Base-by-base conservation (phyloP, 92 coral and sea anemone genomes). In the Epizoanthus scotinus region DNA sequence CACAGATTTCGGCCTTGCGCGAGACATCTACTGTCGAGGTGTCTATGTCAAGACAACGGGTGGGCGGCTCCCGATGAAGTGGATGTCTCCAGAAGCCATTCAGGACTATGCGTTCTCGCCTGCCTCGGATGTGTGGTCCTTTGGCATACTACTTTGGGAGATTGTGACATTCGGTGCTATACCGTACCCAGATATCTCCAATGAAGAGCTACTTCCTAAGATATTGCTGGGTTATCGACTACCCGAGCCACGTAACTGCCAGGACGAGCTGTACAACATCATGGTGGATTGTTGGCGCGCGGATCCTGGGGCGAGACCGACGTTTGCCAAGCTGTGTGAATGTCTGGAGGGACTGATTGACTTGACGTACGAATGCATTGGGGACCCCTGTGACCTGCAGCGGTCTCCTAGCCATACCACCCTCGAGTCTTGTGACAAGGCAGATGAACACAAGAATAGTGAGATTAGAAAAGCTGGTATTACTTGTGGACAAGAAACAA, bases 31-130 rank as follows among this genome's bases (percentile, higher is more conserved):
- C 62, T 57, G 62, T 57, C 22, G 18, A 57, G 62, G 62, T 21
- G 25, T 57, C 25, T 57, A 57, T 7, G 62, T 57, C 62, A 57
- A 57, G 7, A 57, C 62, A 57, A 57, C 62, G 25, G 62, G 62
- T 0, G 62, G 62, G 62, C 25, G 62, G 62, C 62, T 57, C 25
- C 62, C 62, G 26, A 19, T 57, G 25, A 57, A 57, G 25, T 57
- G 62, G 62, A 57, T 57, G 62, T 57, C 62, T 21, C 62, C 62
- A 57, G 62, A 57, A 57, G 62, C 62, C 25, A 57, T 57, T 25
- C 62, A 57, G 62, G 62, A 57, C 25, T 57, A 57, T 21, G 62
- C 62, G 20, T 57, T 57, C 25, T 57, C 62, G 18, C 7, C 62
- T 19, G 62, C 62, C 25, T 57, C 62, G 20, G 62, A 57, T 21